A percentile compares a stretch with the other conserved stretches of the same genome.
These are phyloP conservation scores for Acanthosoma haemorrhoidale DNA, from an alignment of 2,888 invertebrate genomes.

Conservation along the genomic window DNA sequence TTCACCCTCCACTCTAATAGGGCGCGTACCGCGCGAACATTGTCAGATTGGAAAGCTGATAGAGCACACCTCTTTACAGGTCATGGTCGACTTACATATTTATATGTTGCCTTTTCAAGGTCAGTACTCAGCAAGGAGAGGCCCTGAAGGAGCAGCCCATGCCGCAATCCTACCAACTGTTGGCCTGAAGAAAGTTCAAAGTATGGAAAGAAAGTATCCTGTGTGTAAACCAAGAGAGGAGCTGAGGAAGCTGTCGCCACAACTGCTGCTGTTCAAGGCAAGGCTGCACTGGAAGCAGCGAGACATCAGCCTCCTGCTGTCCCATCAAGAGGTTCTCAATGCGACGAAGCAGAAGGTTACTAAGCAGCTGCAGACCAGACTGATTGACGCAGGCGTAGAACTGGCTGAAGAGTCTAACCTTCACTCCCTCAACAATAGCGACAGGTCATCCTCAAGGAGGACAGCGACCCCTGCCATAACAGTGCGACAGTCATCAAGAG, in stretches of 20 bases:
- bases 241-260: constrained; percentile 72
- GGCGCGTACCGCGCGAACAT: too few relatives aligned
- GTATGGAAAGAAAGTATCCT: constrained; percentile 71
- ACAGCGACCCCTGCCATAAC: constrained; percentile 49
- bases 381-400: constrained; percentile 66
- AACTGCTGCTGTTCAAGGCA: constrained; percentile 75
- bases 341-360: constrained; percentile 74
- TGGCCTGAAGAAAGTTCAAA: constrained; percentile 74
- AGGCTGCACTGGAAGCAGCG: constrained; percentile 79
- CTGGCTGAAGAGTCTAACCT: constrained; percentile 52
- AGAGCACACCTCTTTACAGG: too few relatives aligned
- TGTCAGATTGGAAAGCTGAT: too few relatives aligned
- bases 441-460: constrained; percentile 77
- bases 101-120: too few relatives aligned
- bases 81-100: too few relatives aligned
- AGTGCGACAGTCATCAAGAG: constrained; percentile 75
- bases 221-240: constrained; percentile 71
- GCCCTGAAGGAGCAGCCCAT: constrained; percentile 73
- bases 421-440: constrained; percentile 81
- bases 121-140: too few relatives aligned
- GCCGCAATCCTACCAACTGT: constrained; percentile 73
- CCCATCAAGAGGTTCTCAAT: constrained; percentile 71
- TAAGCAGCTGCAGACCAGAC: constrained; percentile 60
- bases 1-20: too few relatives aligned
- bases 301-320: constrained; percentile 70